Evolutionary conservation across 2,797 vertebrate species (phyloP), one percentile per base, ranked within the genome.

Genomic region (Adelosebastes latens): DNA sequence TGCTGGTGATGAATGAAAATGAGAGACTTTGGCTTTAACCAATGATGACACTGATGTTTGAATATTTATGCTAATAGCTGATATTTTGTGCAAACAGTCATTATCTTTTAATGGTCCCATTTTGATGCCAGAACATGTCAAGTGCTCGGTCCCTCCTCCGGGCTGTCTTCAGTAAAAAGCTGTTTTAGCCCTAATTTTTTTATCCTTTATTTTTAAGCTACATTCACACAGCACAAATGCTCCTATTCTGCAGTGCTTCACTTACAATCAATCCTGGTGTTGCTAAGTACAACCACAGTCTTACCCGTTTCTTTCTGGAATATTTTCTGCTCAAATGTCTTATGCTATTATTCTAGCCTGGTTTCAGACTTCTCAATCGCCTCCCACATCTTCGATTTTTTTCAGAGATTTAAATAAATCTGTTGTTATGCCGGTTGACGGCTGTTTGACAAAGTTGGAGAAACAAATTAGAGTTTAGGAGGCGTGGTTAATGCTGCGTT

Each of bases 1-100:
- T 71, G 46, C 25, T 18, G 5, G n/a, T 69, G 52, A 66, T 79
- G 53, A 63, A 61, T 65, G 18, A 66, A 75, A 75, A 63, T 39
- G 9, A 74, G 29, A 36, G 5, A 59, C 6, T 53, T 32, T 61
- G 10, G 10, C 12, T 63, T 24, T 4, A 62, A 53, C 34, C 31
- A 74, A 1, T 16, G 20, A 25, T 24, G n/a, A 24, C 2, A 14
- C 64, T 6, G 6, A 27, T 25, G 25, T 25, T 42, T 59, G 18
- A 14, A 42, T 59, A n/a, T 59, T 8, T 59, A 32, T 75, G n/a
- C 9, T 59, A 18, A 75, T 46, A 25, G 18, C 5, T 60, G 52
- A 36, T 78, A 6, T 16, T 72, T 58, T 70, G n/a, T 60, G 65
- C 36, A 74, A 69, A 80, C 14, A 31, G 16, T 12, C 5, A 25